Base-by-base conservation (phyloP, 1,140 invertebrate genomes). In the Lepidotrigona ventralis region DNA sequence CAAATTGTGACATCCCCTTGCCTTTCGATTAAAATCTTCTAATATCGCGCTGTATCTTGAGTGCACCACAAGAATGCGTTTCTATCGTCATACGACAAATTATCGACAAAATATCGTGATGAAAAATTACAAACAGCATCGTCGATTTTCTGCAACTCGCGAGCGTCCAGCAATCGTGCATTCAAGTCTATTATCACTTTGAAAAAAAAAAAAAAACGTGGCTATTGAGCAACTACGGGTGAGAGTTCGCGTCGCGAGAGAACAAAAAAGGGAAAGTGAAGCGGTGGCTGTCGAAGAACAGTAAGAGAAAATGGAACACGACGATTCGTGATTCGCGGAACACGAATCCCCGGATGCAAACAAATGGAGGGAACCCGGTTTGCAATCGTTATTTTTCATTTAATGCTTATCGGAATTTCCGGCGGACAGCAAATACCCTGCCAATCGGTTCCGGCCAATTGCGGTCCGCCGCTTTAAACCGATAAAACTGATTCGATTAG, bases 401-500 rank as follows among this genome's bases (percentile, higher is more conserved):
- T 60, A 78, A 70, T 83, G 81, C 81, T 83, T 83, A 83, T 83
- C 81, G 74, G 75, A 53, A 70, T 63, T 53, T 83, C 81, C 54
- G 66, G 46, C 56, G 64, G 39, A 53, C 81, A 70, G 81, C 81
- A 83, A 83, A 83, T 83, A 83, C 26, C 54, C 66, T 83, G 66
- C 29, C 81, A 83, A 83, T 83, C 56, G 81, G 74, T 83, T 83
- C 74, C 81, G 53, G 66, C 54, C 81, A 83, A 83, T 83, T 83
- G 81, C 74, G 81, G 81, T 78, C 54, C 74, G 46, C 81, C 81
- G 81, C 81, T 78, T 83, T 78, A 83, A 78, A 78, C 81, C 81
- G 81, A 78, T 83, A 83, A 83, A 83, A 83, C 66, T 83, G 81
- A 83, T 83, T 83, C 81, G 74, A 83, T 83, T 83, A 78, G 66